A percentile compares a stretch with the other conserved stretches of the same genome.
These are phyloP conservation scores for Gallinago stenura DNA, from an alignment of 2,797 vertebrate genomes.

Conservation along the genomic window DNA sequence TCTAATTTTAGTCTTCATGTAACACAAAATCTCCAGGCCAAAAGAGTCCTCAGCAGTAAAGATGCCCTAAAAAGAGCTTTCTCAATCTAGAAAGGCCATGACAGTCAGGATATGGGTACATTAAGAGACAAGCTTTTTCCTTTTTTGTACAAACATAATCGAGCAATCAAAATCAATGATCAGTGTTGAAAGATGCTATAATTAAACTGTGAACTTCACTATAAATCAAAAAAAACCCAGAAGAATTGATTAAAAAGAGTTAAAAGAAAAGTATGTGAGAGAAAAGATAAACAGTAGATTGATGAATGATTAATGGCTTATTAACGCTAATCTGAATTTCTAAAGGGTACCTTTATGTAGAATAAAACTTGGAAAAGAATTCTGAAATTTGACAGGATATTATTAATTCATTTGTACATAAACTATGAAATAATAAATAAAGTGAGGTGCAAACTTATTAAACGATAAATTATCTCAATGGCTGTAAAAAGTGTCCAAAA, in stretches of 20 bases:
- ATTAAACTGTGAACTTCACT: constrained; percentile 42
- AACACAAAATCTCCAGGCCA: constrained; percentile 18
- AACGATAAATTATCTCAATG: not conserved
- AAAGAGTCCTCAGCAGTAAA: constrained; percentile 29
- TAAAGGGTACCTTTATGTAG: not conserved
- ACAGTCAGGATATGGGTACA: not conserved
- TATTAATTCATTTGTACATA: not conserved
- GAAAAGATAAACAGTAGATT: not conserved
- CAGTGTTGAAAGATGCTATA: constrained; percentile 16
- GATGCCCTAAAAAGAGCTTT: not conserved
- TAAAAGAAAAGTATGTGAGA: constrained; percentile 18
- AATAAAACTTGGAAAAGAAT: not conserved
- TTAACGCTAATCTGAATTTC: not conserved
- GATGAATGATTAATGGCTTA: constrained; percentile 12
- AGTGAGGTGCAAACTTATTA: not conserved
- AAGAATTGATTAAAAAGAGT: constrained; percentile 9
- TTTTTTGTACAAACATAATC: constrained; percentile 6
- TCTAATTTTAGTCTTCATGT: constrained; percentile 8
- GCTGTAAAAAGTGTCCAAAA: not conserved
- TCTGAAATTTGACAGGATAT: not conserved
- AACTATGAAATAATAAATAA: not conserved
- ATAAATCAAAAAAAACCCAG: not conserved
- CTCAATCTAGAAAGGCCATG: not conserved
- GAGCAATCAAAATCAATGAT: constrained; percentile 47
- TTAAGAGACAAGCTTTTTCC: not conserved